Base-by-base conservation (phyloP, 2,113 vertebrate genomes). In the Patagioenas fasciata region DNA sequence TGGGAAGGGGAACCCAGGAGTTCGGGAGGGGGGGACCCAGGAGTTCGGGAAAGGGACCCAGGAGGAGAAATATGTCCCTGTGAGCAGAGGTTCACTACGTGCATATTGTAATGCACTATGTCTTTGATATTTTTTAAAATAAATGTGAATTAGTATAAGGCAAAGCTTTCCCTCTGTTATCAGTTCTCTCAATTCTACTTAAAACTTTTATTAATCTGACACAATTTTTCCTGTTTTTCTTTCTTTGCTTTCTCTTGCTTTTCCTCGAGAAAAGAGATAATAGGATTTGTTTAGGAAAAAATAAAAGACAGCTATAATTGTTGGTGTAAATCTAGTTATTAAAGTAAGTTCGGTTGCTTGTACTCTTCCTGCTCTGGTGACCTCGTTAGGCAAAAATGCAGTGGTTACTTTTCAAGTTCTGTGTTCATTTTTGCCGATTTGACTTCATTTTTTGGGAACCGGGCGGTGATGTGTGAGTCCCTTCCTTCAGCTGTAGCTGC, bases 241-340 rank as follows among this genome's bases (percentile, higher is more conserved):
- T 57, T 24, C 48, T 53, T 75, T 65, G 28, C 25, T 47, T 90
- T 51, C 24, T 67, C 32, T 56, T 21, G 6, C 66, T 80, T 88
- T 88, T 60, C 47, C 81, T 60, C 58, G 71, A 36, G 56, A 70
- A 23, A 66, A 73, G 24, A 31, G n/a, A 25, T 36, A 56, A 47
- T 9, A 24, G 25, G 25, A 29, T 77, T 83, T 15, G 10, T 54
- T 64, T 54, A 42, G 83, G 58, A 48, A n/a, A 31, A 21, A 40
- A 23, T n/a, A 62, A 14, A 5, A 0, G 2, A 11, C 12, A 13
- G 36, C 58, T 70, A 0, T 26, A 17, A 36, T 17, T 75, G 29
- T 34, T 4, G 1, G 3, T 0, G 0, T 73, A 42, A 16, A 20
- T 65, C 0, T 0, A 5, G 24, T 64, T 29, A n/a, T n/a, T 82